These are phyloP conservation scores for Cephus nigrinus DNA, from an alignment of 2,888 invertebrate species.

Conservation along the genomic window DNA sequence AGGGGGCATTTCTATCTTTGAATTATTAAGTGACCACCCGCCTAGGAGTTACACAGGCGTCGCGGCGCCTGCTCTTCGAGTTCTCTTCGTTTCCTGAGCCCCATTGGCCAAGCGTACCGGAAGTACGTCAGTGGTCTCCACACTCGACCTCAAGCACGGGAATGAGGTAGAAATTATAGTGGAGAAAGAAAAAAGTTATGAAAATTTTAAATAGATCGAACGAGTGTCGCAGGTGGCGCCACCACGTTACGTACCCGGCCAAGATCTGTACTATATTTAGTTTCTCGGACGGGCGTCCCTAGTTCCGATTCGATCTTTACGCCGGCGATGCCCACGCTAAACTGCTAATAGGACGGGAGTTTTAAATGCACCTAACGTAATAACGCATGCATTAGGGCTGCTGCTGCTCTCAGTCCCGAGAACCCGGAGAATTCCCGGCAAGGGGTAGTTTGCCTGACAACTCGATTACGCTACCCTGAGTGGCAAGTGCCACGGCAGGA, in stretches of 20 bases:
- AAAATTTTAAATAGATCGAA: neutral
- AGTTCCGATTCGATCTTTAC: slow-evolving; percentile 34
- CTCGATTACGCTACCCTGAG: slow-evolving; percentile 58
- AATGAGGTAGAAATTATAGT: neutral
- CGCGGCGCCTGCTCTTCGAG: neutral
- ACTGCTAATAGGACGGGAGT: slow-evolving; percentile 48
- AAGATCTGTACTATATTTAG: neutral
- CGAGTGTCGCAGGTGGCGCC: neutral
- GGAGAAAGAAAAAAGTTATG: neutral
- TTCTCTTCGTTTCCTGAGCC: neutral
- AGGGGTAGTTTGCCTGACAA: slow-evolving; percentile 60
- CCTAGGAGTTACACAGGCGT: slow-evolving; percentile 31
- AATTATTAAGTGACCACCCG: slow-evolving; percentile 53
- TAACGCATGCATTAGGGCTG: slow-evolving; percentile 36
- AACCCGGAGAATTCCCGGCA: slow-evolving; percentile 37
- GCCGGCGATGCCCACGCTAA: slow-evolving; percentile 34
- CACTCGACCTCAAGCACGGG: neutral
- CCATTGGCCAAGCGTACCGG: neutral
- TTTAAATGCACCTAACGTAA: slow-evolving; percentile 52
- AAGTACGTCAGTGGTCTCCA: neutral
- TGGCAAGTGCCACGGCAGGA: slow-evolving; percentile 51
- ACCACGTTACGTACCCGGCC: neutral
- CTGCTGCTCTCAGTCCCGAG: neutral
- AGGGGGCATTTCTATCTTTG: slow-evolving; percentile 52
- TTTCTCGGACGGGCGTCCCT: neutral